phyloP scores from a whole-genome alignment of 2,797 vertebrate genomes.

The Fistularia tabacaria region DNA sequence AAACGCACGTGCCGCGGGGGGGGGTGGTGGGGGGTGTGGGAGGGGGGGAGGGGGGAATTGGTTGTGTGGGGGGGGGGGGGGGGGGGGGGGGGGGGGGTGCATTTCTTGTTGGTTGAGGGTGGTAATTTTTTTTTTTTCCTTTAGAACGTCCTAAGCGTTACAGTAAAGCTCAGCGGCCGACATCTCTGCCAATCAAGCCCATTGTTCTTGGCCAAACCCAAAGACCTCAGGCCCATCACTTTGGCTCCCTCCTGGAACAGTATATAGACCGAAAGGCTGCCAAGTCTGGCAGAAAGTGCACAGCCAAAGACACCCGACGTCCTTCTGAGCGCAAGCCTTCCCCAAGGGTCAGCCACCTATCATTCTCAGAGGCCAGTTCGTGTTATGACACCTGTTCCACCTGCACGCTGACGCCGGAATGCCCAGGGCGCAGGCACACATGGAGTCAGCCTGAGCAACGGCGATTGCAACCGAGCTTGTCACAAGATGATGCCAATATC shows the following conservation, averaged over 20 bases:
- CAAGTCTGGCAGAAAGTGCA: constrained; percentile 50
- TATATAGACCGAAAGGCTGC: constrained; percentile 82
- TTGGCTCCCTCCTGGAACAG: constrained; percentile 85
- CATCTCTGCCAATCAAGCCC: constrained; percentile 92
- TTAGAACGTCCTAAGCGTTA: constrained; percentile 74
- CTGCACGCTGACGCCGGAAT: constrained; percentile 75
- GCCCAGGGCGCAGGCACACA: constrained; percentile 25
- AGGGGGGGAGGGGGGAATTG: no score
- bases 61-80: no score
- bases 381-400: constrained; percentile 85
- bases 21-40: no score
- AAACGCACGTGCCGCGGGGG: no score
- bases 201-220: constrained; percentile 84
- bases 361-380: constrained; percentile 75
- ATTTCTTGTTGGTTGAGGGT: no score
- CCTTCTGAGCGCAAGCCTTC: constrained; percentile 77
- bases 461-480: no score
- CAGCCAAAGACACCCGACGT: constrained; percentile 56
- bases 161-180: constrained; percentile 92
- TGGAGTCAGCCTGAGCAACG: constrained; percentile 44
- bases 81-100: no score
- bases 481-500: no score
- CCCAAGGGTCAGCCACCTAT: constrained; percentile 78
- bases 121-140: constrained; percentile 26
- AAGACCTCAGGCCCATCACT: constrained; percentile 63